Base-by-base conservation (phyloP, 2,113 vertebrate species). In the Bagarius yarrelli region DNA sequence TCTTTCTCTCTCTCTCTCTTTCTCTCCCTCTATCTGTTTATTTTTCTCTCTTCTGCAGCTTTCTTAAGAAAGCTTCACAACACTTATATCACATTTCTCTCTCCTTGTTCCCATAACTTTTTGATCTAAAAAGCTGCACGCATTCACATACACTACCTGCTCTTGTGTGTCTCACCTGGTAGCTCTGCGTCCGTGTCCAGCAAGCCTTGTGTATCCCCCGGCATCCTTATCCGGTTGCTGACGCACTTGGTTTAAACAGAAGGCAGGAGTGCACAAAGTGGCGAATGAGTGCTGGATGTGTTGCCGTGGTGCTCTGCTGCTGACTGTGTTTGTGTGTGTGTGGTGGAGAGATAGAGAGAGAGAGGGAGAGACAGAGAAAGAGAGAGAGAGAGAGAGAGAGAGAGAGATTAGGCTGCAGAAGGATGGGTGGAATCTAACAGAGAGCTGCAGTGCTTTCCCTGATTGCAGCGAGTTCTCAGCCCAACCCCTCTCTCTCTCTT, bases 201-300 rank as follows among this genome's bases (percentile, higher is more conserved):
- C 81, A 90, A 89, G 70, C 90, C 90, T 60, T 91, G 83, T 52
- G 85, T 92, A 79, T 95, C 92, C 84, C 94, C 93, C 1, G 94
- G 93, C 94, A 95, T 72, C 55, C 34, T 60, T 34, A 30, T 81
- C 83, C 81, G 80, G 82, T 85, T 85, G 91, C 88, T 91, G 92
- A 92, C 88, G 90, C 91, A 93, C 78, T 84, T 61, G 67, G 50
- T 69, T 64, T 78, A 73, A 63, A 80, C 4, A 50, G 56, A 60
- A 66, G 72, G 60, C 25, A 81, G 27, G 8, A 76, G 78, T 11
- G 59, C 50, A 81, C 60, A 64, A 71, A n/a, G 32, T 66, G 81
- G 74, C 63, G 75, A 81, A 75, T 18, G 30, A 77, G 78, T 72
- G 53, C 36, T 72, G 79, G 59, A 61, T 66, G 56, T 73, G 75